phyloP scores from a whole-genome alignment of 2,888 invertebrate genomes.

The Strigamia maritima region DNA sequence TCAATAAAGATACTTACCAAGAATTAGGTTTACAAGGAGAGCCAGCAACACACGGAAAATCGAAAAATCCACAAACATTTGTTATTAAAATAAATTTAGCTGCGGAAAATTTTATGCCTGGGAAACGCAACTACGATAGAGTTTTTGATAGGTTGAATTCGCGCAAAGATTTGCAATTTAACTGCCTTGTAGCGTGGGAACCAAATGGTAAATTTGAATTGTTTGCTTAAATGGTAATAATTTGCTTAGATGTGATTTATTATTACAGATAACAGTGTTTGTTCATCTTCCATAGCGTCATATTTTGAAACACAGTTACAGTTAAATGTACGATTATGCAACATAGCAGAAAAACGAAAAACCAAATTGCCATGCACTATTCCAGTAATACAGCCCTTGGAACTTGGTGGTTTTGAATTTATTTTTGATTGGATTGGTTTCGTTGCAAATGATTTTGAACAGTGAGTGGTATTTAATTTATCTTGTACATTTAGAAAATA shows the following conservation, averaged over 20 bases:
- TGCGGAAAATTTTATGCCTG: neutral
- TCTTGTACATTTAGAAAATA: neutral
- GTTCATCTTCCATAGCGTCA: neutral
- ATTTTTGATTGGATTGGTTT: neutral
- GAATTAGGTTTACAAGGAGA: constrained; percentile 34
- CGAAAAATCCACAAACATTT: neutral
- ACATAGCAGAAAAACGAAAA: neutral
- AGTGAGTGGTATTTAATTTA: neutral
- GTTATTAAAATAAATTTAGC: neutral
- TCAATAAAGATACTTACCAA: neutral
- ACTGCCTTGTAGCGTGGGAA: neutral
- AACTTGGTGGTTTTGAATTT: neutral
- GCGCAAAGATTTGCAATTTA: neutral
- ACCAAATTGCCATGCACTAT: neutral
- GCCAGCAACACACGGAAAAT: neutral
- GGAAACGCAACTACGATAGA: constrained; percentile 2
- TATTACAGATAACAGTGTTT: neutral
- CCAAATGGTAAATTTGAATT: neutral
- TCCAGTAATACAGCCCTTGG: neutral
- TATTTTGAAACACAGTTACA: neutral
- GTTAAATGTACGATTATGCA: neutral
- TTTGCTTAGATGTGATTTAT: neutral
- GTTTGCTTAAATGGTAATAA: neutral
- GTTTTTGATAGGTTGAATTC: neutral
- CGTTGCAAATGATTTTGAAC: neutral